Evolutionary conservation across 1,140 invertebrate genomes (phyloP).

Genomic region (Drosophila sulfurigaster): DNA sequence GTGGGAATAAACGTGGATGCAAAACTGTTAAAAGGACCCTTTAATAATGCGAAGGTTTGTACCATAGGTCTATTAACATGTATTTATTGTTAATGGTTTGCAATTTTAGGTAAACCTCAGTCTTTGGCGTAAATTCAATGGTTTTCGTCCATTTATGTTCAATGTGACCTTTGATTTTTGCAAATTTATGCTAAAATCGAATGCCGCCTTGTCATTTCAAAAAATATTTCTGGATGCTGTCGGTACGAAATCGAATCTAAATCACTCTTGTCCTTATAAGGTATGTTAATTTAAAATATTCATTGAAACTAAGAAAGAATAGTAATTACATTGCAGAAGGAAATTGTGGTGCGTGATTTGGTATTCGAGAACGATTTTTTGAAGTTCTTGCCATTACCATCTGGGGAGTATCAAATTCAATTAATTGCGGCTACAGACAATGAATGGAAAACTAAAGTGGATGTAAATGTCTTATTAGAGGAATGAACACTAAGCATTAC

Average conservation of each 20-base stretch:
- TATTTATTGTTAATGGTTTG: too few species aligned
- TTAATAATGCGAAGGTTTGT: background rate
- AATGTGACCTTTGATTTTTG: conserved; percentile 2
- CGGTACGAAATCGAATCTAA: background rate
- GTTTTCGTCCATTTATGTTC: conserved; percentile 1
- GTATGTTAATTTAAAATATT: background rate
- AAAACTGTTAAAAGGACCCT: background rate
- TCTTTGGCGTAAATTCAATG: conserved; percentile 1
- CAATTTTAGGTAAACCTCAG: background rate
- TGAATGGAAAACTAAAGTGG: background rate
- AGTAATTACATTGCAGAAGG: background rate
- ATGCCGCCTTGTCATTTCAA: background rate
- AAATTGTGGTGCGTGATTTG: background rate
- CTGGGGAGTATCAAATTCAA: background rate
- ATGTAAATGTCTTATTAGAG: background rate
- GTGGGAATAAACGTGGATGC: background rate
- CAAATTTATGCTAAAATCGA: background rate
- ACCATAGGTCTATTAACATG: too few species aligned
- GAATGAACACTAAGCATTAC: too few species aligned
- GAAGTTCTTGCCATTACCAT: background rate
- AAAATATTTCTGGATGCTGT: background rate
- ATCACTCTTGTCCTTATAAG: background rate
- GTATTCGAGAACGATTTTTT: background rate
- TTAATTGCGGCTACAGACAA: background rate
- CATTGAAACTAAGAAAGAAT: background rate